Base-by-base conservation (phyloP, 2,888 invertebrate species). In the Ochlodes sylvanus region DNA sequence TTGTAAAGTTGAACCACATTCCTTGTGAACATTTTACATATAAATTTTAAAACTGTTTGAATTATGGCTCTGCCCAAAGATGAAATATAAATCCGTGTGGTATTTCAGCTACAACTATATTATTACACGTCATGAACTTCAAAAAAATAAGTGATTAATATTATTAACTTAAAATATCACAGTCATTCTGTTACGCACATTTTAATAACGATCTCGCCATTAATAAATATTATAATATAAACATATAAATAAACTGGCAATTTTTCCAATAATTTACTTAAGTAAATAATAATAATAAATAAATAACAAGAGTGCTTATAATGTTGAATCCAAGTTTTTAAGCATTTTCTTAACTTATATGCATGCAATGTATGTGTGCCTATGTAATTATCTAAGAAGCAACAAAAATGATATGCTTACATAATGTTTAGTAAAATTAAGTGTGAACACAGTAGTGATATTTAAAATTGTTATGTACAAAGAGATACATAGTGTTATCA, bases 401-500 rank as follows among this genome's bases (percentile, higher is more conserved):
- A 47, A 17, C 6, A 47, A 47, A 17, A n/a, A 17, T 17, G 2
- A 21, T 52, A 52, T 21, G 14, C 7, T 14, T 38, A 38, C 2
- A 7, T 38, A 38, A 52, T 12, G 21, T 21, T 52, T 52, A 52
- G 12, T 52, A 52, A 52, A 52, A 21, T 52, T 52, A 14, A 12
- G 14, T 52, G 21, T 21, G 52, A 21, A 52, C 21, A 21, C 44
- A 57, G 56, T 63, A 64, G 56, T 64, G 34, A 64, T 50, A 21
- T 21, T 52, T 52, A 50, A 21, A 50, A 52, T 62, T 52, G 14
- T 47, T 61, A 50, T 61, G 32, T 50, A 61, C 27, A 57, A 64
- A 65, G 27, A 15, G 19, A 57, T 58, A 65, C 21, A 57, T 58
- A 57, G 50, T 65, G 57, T 58, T 65, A 21, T 14, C 12, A 19